Conservation (phyloP, 2,797 vertebrate species). For the Lateolabrax maculatus region DNA sequence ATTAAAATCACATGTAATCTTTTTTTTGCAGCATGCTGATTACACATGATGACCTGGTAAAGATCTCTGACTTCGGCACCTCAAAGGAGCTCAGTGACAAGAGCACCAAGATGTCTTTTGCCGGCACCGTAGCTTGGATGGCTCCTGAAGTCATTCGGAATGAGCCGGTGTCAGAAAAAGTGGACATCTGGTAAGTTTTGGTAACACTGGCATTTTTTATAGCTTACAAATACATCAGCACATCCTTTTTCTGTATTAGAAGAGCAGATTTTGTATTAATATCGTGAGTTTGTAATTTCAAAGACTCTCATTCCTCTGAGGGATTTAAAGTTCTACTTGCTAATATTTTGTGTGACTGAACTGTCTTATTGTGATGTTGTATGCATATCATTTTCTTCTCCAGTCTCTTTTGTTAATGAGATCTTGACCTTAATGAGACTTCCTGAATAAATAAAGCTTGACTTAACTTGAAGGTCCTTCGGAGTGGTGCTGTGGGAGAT, state of each 20-base stretch:
- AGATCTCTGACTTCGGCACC: constrained; percentile 98
- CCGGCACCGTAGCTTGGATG: constrained; percentile 98
- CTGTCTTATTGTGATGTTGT: background rate
- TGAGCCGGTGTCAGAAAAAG: constrained; percentile 97
- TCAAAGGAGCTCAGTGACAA: constrained; percentile 97
- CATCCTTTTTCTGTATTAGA: background rate
- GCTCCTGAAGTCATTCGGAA: constrained; percentile 97
- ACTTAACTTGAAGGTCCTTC: constrained; percentile 90
- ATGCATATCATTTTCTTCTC: background rate
- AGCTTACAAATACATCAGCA: background rate
- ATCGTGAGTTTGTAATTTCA: constrained; percentile 12
- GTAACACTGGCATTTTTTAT: background rate
- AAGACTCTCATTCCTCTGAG: background rate
- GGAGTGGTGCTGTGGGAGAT: constrained; percentile 98
- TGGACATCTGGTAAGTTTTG: constrained; percentile 93
- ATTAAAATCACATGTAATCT: constrained; percentile 5
- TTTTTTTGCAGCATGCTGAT: constrained; percentile 92
- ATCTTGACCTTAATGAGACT: constrained; percentile 9
- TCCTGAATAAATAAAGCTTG: constrained; percentile 15
- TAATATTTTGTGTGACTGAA: background rate
- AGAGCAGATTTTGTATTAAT: background rate
- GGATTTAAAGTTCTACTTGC: background rate
- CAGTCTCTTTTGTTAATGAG: background rate
- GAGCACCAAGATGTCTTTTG: constrained; percentile 99
- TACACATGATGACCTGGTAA: constrained; percentile 96